These are phyloP conservation scores for Aselliscus stoliczkanus DNA, from an alignment of 2,797 vertebrate genomes.

Conservation along the genomic window DNA sequence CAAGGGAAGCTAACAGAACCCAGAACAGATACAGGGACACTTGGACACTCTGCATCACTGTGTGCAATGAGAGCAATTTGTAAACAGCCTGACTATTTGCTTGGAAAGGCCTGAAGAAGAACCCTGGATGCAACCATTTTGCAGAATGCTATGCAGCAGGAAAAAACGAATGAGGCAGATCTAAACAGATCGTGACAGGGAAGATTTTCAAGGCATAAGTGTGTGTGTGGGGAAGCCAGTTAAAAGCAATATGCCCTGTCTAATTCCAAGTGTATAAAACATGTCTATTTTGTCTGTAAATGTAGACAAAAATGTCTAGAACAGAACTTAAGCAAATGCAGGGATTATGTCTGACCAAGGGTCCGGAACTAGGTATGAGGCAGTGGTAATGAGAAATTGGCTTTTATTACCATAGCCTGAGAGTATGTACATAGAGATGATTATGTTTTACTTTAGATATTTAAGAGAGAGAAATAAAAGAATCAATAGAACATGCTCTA, in stretches of 20 bases:
- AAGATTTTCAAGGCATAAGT: not conserved
- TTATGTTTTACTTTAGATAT: not conserved
- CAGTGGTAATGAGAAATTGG: not conserved
- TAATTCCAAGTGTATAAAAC: not conserved
- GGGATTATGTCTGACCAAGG: not conserved
- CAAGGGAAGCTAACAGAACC: not conserved
- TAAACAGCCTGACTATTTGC: not conserved
- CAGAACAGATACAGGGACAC: not conserved
- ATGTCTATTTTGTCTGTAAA: not conserved
- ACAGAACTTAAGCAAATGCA: not conserved
- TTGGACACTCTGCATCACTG: rapidly evolving
- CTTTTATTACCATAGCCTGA: not conserved
- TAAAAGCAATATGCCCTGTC: not conserved
- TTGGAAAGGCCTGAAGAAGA: not conserved
- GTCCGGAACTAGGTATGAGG: not conserved
- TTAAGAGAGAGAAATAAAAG: not conserved
- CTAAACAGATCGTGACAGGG: not conserved
- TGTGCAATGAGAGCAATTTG: not conserved
- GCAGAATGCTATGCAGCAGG: not conserved
- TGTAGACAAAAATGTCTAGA: not conserved
- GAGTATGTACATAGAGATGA: not conserved
- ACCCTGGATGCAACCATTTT: rapidly evolving
- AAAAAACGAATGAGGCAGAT: not conserved
- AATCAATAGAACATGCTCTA: constrained; percentile 41
- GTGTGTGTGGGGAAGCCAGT: not conserved